Conservation (phyloP, 1,140 invertebrate species). For the Lepidurus arcticus region DNA sequence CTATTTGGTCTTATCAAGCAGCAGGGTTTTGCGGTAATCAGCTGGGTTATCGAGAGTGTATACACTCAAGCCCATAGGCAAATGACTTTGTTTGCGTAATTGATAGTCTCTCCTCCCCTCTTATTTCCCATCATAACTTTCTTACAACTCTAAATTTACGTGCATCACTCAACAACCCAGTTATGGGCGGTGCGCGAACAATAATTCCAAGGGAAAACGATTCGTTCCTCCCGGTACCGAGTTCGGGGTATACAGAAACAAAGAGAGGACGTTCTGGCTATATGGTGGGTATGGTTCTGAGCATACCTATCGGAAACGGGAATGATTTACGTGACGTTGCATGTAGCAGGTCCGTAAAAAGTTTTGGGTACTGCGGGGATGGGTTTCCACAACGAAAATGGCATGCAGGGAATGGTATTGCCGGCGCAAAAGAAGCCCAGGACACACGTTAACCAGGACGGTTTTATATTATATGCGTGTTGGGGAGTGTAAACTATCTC, state of each 20-base stretch:
- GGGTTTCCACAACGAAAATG: neutral
- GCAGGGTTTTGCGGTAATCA: slow-evolving; percentile 3
- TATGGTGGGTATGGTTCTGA: neutral
- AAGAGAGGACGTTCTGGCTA: neutral
- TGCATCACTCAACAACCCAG: too few relatives aligned
- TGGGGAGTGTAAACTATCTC: slow-evolving; percentile 5
- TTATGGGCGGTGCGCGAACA: too few relatives aligned
- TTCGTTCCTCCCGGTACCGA: neutral
- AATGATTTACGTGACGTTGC: neutral
- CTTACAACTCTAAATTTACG: too few relatives aligned
- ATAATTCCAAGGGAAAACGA: neutral
- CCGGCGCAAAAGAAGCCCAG: neutral
- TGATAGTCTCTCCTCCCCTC: neutral
- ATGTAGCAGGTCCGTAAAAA: neutral
- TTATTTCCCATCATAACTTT: neutral
- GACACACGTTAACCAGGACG: neutral
- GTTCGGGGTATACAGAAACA: neutral
- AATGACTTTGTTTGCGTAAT: neutral
- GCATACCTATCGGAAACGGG: neutral
- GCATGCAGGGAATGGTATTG: neutral
- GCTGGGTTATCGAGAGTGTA: slow-evolving; percentile 8
- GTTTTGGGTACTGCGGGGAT: neutral
- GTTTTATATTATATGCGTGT: slow-evolving; percentile 9
- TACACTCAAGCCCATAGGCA: neutral
- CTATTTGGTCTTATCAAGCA: slow-evolving; percentile 13